Base-by-base conservation (phyloP, 2,888 invertebrate species). In the Diogma glabrata region DNA sequence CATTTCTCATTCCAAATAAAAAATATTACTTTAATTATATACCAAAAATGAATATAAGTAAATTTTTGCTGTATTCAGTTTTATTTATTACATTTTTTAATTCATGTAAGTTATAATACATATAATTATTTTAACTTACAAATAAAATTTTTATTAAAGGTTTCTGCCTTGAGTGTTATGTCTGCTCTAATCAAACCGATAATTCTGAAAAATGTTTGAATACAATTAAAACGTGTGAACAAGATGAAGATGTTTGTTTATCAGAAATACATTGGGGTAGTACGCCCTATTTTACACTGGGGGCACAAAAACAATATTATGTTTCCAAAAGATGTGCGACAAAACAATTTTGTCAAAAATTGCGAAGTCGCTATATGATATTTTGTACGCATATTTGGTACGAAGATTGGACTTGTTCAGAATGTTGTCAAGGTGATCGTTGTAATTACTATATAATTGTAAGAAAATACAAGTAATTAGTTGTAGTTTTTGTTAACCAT, bases 401-500 rank as follows among this genome's bases (percentile, higher is more conserved):
- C 63, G 85, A 91, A 64, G 95, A 96, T 70, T 96, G 95, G 96
- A 83, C 84, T 57, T 96, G 95, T 70, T 85, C 89, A 0, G 93
- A 95, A 66, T 96, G 95, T 69, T 96, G 96, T 65, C 86, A 86
- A 63, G 95, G 95, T 48, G 95, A 96, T 68, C 78, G 90, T 51
- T 96, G 95, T 70, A 96, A 96, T 69, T 95, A 89, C 67, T 96
- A 83, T 67, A 82, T 92, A 48, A 89, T 95, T 65, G 94, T 95
- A 74, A 87, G 90, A n/a, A n/a, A n/a, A n/a, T n/a, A n/a, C n/a
- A n/a, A n/a, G n/a, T n/a, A n/a, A n/a, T n/a, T n/a, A n/a, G n/a
- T n/a, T n/a, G n/a, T n/a, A n/a, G n/a, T n/a, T n/a, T n/a, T n/a
- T n/a, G n/a, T n/a, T n/a, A n/a, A n/a, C n/a, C n/a, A n/a, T n/a